Conservation (phyloP, 2,888 invertebrate genomes). For the Pterostichus niger region DNA sequence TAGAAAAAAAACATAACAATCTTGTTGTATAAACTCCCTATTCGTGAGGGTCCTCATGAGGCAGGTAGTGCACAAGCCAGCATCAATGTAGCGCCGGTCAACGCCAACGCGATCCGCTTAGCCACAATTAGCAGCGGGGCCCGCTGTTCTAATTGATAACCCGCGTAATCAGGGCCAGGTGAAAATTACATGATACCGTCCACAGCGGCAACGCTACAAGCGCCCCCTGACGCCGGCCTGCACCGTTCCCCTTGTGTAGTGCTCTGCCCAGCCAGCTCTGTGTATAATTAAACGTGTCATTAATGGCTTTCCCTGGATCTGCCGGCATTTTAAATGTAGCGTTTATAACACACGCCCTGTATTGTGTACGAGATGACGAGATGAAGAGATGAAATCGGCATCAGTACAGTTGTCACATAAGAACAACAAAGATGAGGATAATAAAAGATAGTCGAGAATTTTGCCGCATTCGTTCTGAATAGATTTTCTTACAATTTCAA, state of each 20-base stretch:
- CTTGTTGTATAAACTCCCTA: too few relatives aligned
- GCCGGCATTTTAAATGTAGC: slow-evolving; percentile 23
- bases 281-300: slow-evolving; percentile 74
- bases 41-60: too few relatives aligned
- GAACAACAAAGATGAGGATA: too few relatives aligned
- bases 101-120: slow-evolving; percentile 35
- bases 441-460: too few relatives aligned
- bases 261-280: background rate
- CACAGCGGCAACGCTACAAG: slow-evolving; percentile 9
- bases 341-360: slow-evolving; percentile 2
- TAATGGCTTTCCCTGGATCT: slow-evolving; percentile 72
- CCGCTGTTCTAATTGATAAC: slow-evolving; percentile 71
- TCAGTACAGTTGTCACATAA: too few relatives aligned
- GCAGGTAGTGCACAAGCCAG: too few relatives aligned
- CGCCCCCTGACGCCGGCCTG: slow-evolving; percentile 50
- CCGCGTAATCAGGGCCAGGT: slow-evolving; percentile 72
- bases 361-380: too few relatives aligned
- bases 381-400: too few relatives aligned
- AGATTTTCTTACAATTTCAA: too few relatives aligned
- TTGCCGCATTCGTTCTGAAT: too few relatives aligned
- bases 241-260: background rate
- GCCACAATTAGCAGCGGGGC: slow-evolving; percentile 47
- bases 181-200: slow-evolving; percentile 71
- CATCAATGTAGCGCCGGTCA: background rate
- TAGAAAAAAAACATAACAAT: too few relatives aligned